Evolutionary conservation across 2,797 vertebrate genomes (phyloP).

Genomic region (Picus viridis): DNA sequence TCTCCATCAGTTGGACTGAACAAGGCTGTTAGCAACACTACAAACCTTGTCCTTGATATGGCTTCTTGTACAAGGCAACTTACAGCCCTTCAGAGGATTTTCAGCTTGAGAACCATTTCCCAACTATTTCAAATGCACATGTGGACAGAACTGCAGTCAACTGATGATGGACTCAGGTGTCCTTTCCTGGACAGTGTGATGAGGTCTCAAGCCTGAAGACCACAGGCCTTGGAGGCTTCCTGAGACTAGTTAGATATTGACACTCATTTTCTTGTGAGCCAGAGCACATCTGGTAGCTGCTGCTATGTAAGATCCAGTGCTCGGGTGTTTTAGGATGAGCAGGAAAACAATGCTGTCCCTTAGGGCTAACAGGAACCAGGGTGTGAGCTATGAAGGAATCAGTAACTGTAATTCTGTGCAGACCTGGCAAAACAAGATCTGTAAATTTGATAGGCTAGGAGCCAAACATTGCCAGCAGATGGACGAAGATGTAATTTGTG

Average conservation of each 20-base stretch:
- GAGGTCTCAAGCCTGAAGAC: background rate
- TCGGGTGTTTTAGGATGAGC: background rate
- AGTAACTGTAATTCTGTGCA: background rate
- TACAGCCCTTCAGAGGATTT: background rate
- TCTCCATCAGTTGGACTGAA: background rate
- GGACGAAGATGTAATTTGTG: background rate
- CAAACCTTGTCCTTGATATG: background rate
- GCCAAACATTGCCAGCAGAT: background rate
- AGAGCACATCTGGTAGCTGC: background rate
- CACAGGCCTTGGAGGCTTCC: background rate
- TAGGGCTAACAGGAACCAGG: background rate
- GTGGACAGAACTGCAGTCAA: background rate
- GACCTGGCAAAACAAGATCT: background rate
- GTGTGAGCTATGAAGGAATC: background rate
- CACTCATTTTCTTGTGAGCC: background rate
- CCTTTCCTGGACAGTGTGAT: background rate
- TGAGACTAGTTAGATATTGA: background rate
- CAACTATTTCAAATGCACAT: background rate
- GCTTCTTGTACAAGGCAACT: background rate
- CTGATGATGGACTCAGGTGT: background rate
- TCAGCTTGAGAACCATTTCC: background rate
- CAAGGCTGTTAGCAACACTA: background rate
- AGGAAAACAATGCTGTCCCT: background rate
- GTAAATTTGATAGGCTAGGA: background rate
- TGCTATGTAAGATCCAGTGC: background rate